Base-by-base conservation (phyloP, 1,140 invertebrate species). In the Papilio helenus region DNA sequence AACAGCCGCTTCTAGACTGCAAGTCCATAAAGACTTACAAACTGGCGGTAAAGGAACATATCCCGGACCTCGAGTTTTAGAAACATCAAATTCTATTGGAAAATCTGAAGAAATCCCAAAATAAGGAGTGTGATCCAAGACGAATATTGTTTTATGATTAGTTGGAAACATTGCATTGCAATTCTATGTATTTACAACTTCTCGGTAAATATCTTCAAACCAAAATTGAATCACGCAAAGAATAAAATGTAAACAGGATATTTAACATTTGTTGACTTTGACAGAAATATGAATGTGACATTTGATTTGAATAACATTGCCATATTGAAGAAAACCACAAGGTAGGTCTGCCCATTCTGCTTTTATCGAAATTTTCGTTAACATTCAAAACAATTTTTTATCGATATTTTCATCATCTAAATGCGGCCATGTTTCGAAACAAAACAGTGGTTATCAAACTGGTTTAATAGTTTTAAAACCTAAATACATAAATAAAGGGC, bases 121-220 rank as follows among this genome's bases (percentile, higher is more conserved):
- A 88, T 97, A 97, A 14, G 98, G 97, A 0, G 98, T 98, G 87
- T 99, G 98, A 89, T 99, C 99, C 79, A 99, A 92, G 3, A 99
- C 97, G 94, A 99, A 98, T 77, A 99, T 96, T 3, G 98, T 99
- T 95, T 99, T 99, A 89, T 99, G 98, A 93, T 97, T 98, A 46
- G 91, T 92, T 7, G 93, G 91, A 84, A 94, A 94, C 92, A 95
- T 94, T 82, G 76, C 84, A 71, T 78, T 42, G 49, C 73, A 77
- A 55, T 46, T 46, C 61, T 26, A 65, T 65, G 3, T 65, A 16
- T 34, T 34, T 65, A 65, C 61, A 65, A 14, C 14, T 65, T 16
- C 20, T 29, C 61, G 26, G 9, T 29, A 29, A 26, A 65, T 29
- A 65, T 4, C 26, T 29, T 29, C 14, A 65, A 65, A 65, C 26